These are phyloP conservation scores for Apeira syringaria DNA, from an alignment of 2,888 invertebrate genomes.

Conservation along the genomic window DNA sequence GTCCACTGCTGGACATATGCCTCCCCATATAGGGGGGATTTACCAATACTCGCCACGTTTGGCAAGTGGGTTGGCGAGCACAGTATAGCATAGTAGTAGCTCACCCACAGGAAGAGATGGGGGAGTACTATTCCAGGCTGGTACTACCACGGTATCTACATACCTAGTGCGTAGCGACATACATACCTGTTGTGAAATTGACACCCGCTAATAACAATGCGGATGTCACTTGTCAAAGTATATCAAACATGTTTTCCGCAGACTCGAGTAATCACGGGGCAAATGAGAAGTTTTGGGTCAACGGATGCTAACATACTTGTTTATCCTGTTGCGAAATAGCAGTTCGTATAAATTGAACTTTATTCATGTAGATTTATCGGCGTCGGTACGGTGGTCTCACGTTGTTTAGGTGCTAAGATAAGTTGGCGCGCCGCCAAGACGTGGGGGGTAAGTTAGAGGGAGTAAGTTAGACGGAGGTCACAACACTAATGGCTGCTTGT, in stretches of 20 bases:
- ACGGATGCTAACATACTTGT: constrained; percentile 32
- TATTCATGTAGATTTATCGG: constrained; percentile 37
- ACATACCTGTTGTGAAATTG: constrained; percentile 45
- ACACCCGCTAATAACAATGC: constrained; percentile 61
- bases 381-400: constrained; percentile 25
- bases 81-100: no score
- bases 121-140: no score
- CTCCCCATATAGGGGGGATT: no score
- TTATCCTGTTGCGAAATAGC: constrained; percentile 21
- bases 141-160: no score
- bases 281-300: constrained; percentile 79
- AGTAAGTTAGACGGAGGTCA: constrained; percentile 73
- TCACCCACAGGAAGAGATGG: no score
- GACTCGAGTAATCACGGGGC: constrained; percentile 67
- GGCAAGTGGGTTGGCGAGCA: no score
- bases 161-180: no score
- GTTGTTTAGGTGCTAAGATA: constrained; percentile 43
- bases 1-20: no score
- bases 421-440: constrained; percentile 55
- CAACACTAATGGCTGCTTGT: constrained; percentile 71
- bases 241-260: constrained; percentile 49
- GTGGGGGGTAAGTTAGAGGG: constrained; percentile 53
- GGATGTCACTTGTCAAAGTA: constrained; percentile 61
- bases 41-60: no score
- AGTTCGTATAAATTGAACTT: constrained; percentile 40